A percentile compares a stretch with the other conserved stretches of the same genome.
Conservation (phyloP, 2,888 invertebrate species). For the Hydraecia micacea region DNA sequence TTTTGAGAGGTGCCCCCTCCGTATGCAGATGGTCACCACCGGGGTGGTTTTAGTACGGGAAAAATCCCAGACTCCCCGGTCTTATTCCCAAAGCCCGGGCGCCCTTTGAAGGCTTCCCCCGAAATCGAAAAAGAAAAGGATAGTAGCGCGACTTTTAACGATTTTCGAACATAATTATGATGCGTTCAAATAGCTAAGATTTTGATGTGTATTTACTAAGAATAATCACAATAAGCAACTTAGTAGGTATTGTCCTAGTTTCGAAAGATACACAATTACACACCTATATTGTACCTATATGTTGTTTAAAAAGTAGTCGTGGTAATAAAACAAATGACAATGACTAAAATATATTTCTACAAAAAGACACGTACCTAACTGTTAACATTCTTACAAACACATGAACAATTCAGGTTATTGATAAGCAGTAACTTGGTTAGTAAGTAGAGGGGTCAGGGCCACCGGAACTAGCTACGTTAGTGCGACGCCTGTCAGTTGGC, state of each 20-base stretch:
- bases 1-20: not conserved
- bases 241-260: not conserved
- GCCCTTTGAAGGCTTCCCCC: not conserved
- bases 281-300: no score
- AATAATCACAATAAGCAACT: not conserved
- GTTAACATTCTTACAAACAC: conserved; percentile 4
- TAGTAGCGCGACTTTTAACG: not conserved
- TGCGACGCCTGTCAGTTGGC: not conserved
- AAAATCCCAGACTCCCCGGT: not conserved
- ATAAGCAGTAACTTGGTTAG: conserved; percentile 31
- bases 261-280: not conserved
- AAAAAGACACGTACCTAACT: conserved; percentile 3
- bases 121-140: not conserved
- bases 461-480: conserved; percentile 53
- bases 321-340: not conserved
- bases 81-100: not conserved
- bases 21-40: not conserved
- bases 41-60: not conserved
- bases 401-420: conserved; percentile 34
- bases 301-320: not conserved
- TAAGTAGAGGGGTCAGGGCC: conserved; percentile 54
- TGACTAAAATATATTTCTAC: not conserved
- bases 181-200: no score
- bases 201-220: not conserved
- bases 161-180: not conserved